A percentile compares a stretch with the other conserved stretches of the same genome.
Evolutionary conservation across 1,140 invertebrate genomes (phyloP).

Genomic region (Cydia splendana): DNA sequence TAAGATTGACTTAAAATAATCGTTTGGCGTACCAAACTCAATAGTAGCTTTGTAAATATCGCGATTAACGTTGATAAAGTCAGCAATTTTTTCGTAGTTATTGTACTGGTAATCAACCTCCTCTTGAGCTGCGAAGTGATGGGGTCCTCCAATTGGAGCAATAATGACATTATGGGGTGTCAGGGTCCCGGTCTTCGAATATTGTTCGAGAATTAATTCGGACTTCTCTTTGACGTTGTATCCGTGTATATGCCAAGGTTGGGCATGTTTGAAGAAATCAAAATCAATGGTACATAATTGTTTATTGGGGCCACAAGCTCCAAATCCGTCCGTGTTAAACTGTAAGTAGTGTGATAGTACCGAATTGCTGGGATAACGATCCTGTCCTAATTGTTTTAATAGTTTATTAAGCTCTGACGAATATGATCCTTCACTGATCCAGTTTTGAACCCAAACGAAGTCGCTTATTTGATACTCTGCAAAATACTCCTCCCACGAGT

Average conservation of each 20-base stretch:
- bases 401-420: constrained; percentile 80
- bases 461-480: constrained; percentile 89
- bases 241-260: constrained; percentile 84
- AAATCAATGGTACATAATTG: constrained; percentile 55
- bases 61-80: constrained; percentile 87
- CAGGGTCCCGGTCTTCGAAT: constrained; percentile 89
- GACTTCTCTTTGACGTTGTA: constrained; percentile 89
- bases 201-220: constrained; percentile 89
- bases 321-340: constrained; percentile 62
- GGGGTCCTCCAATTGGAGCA: constrained; percentile 91
- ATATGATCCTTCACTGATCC: constrained; percentile 75
- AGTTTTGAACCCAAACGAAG: constrained; percentile 89
- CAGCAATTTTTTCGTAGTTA: constrained; percentile 89
- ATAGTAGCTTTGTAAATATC: constrained; percentile 86
- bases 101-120: constrained; percentile 94
- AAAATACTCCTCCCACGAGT: constrained; percentile 90
- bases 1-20: constrained; percentile 88
- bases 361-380: constrained; percentile 60
- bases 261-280: constrained; percentile 65
- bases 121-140: constrained; percentile 86
- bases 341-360: constrained; percentile 63
- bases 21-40: constrained; percentile 89
- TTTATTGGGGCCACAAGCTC: constrained; percentile 59
- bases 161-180: constrained; percentile 90
- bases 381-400: constrained; percentile 72